Evolutionary conservation across 37 sponge, comb jelly and placozoan genomes (phyloP).

Genomic region (Oopsacas minuta): DNA sequence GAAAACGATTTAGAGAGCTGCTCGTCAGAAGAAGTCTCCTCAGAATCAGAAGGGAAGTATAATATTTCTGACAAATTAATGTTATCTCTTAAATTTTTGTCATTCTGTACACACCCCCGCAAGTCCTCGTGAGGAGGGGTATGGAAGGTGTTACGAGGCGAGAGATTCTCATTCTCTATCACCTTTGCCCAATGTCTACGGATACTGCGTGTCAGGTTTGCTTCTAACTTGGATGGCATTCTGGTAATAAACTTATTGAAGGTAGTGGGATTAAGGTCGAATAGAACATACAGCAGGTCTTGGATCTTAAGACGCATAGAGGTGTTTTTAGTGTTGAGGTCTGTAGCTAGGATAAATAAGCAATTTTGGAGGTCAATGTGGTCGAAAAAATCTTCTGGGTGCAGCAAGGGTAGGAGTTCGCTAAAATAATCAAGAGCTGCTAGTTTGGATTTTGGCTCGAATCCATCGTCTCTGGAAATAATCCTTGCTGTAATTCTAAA

Average conservation of each 20-base stretch:
- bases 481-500: not conserved
- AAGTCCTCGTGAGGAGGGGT: not conserved
- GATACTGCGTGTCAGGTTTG: not conserved
- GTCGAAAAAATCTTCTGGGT: not conserved
- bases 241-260: not conserved
- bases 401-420: not conserved
- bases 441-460: not conserved
- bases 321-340: not conserved
- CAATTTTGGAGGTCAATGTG: not conserved
- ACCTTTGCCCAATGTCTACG: conserved; percentile 10
- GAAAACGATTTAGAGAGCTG: not conserved
- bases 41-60: not conserved
- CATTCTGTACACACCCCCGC: not conserved
- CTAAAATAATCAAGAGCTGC: not conserved
- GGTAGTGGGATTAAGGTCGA: conserved; percentile 1
- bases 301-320: not conserved
- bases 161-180: not conserved
- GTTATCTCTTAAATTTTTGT: not conserved
- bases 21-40: not conserved
- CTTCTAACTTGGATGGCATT: not conserved
- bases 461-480: not conserved
- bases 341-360: not conserved
- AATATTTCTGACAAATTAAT: not conserved
- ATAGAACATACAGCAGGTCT: not conserved
- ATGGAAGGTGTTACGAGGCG: not conserved